Evolutionary conservation across 2,113 vertebrate species (phyloP), one percentile per base, ranked within the genome.

Genomic region (Entomyzon cyanotis): DNA sequence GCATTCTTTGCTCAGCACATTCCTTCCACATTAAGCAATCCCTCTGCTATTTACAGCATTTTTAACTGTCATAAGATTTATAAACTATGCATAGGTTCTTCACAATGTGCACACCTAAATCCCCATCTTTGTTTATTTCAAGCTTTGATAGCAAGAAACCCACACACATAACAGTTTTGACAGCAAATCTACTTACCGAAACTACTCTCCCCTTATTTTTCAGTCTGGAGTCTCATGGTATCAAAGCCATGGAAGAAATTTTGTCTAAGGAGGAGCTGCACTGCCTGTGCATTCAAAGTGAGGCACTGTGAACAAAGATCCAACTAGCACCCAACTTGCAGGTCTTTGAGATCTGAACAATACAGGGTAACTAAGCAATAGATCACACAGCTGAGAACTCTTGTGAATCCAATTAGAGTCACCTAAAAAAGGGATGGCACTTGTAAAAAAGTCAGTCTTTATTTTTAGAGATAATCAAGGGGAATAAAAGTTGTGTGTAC

Each of bases 21-120:
- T 93, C 89, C 69, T 95, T 94, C 91, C 81, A 89, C n/a, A 23
- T 81, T 75, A 74, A 81, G 68, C 73, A 94, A 84, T 73, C 44
- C 30, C 60, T 71, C 53, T 89, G 69, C 64, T 84, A 30, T 78
- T 91, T 74, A 80, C 39, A 59, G 77, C 39, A 59, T 65, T 78
- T 85, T 50, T 24, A 58, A 27, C 46, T 84, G 42, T 35, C 80
- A 39, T 25, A 50, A 93, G 15, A 9, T 70, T 92, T 89, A 92
- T 37, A 49, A 89, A 86, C 47, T n/a, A n/a, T 15, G 10, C 17
- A 39, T 4, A 68, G 53, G 73, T 60, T 76, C 53, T 76, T 80
- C 74, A 55, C 47, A 71, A 16, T 1, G 2, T 59, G 25, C 56
- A 74, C 39, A 90, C 39, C 62, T 82, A 90, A 90, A 30, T 62